These are phyloP conservation scores for Hyalella azteca DNA, from an alignment of 2,888 invertebrate species.

Conservation along the genomic window DNA sequence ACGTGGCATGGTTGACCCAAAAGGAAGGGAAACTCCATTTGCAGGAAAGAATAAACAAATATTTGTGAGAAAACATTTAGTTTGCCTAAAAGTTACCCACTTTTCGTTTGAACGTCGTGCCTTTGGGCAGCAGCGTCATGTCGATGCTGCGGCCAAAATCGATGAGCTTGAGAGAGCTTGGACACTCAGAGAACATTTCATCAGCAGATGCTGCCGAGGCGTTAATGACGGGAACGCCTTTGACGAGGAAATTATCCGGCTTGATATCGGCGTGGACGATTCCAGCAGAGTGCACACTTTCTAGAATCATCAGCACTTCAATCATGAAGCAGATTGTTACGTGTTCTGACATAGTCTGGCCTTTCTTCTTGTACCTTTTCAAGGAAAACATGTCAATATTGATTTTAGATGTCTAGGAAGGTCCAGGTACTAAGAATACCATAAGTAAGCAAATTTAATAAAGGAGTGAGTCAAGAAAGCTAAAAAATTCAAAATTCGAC, in stretches of 20 bases:
- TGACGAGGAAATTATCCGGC: slow-evolving; percentile 89
- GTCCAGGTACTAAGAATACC: neutral
- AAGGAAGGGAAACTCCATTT: too few relatives aligned
- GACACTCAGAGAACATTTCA: slow-evolving; percentile 39
- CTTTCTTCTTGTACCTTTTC: slow-evolving; percentile 42
- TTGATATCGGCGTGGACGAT: slow-evolving; percentile 96
- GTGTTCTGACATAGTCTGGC: slow-evolving; percentile 66
- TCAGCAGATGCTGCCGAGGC: neutral
- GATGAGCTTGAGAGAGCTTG: slow-evolving; percentile 74
- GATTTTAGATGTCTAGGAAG: neutral
- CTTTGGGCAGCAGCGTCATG: slow-evolving; percentile 80
- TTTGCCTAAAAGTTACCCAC: too few relatives aligned
- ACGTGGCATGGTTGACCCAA: too few relatives aligned
- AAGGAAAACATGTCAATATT: neutral
- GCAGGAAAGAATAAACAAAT: too few relatives aligned
- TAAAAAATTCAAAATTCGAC: too few relatives aligned
- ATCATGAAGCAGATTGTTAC: slow-evolving; percentile 79
- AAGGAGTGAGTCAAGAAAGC: too few relatives aligned
- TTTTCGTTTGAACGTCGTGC: slow-evolving; percentile 72
- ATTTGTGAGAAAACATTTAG: too few relatives aligned
- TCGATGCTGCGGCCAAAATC: slow-evolving; percentile 96
- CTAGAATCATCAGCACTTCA: slow-evolving; percentile 82
- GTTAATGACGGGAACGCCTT: slow-evolving; percentile 65
- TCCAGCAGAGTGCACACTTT: slow-evolving; percentile 81
- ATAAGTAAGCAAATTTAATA: neutral